Conservation (phyloP, 2,888 invertebrate species). For the Acrocyrtus sp. region DNA sequence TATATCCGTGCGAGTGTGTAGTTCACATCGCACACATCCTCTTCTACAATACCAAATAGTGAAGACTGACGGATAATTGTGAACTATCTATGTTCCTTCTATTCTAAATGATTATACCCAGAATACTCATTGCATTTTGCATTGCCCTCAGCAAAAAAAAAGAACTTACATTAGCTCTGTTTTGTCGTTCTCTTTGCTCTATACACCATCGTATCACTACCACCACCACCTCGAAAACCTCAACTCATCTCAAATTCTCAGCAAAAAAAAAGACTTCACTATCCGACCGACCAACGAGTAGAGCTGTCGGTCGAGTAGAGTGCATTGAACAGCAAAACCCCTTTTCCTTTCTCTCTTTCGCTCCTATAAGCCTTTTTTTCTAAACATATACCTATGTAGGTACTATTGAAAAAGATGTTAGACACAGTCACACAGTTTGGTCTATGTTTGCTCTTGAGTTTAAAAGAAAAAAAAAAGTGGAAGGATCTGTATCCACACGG, state of each 20-base stretch:
- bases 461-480: constrained; percentile 4
- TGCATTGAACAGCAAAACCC: constrained; percentile 46
- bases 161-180: constrained; percentile 22
- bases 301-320: constrained; percentile 34
- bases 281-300: constrained; percentile 31
- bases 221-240: constrained; percentile 40
- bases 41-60: too few species aligned
- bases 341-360: constrained; percentile 3
- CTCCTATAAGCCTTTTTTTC: too few species aligned
- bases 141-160: constrained; percentile 33
- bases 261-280: constrained; percentile 3
- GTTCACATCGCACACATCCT: too few species aligned
- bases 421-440: too few species aligned
- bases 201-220: too few species aligned
- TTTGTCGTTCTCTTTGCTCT: too few species aligned
- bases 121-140: background rate
- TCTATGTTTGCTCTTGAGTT: background rate
- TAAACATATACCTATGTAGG: too few species aligned
- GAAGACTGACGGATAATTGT: too few species aligned
- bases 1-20: too few species aligned
- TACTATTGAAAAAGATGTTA: too few species aligned
- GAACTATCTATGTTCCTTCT: too few species aligned
- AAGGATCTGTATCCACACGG: background rate
- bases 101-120: too few species aligned
- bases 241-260: constrained; percentile 16